A percentile compares a stretch with the other conserved stretches of the same genome.
Evolutionary conservation across 1,140 invertebrate species (phyloP).

Genomic region (Philotrypesis tridentata): DNA sequence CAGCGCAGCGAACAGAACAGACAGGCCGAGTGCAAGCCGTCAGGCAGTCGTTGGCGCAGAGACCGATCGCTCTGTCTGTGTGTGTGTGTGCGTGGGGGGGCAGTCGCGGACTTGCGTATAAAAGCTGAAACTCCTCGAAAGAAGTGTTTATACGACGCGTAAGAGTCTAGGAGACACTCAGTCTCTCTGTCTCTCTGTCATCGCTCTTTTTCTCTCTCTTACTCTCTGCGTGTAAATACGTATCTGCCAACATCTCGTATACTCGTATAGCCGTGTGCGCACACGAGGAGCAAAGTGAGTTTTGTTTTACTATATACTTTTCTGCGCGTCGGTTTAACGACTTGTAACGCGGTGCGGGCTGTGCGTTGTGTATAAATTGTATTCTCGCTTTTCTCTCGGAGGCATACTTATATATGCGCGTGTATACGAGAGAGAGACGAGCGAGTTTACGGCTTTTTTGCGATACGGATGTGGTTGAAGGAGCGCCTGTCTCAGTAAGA

Average conservation of each 20-base stretch:
- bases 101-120: slow-evolving; percentile 56
- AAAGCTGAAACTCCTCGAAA: slow-evolving; percentile 50
- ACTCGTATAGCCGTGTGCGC: too few species aligned
- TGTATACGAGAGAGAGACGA: too few species aligned
- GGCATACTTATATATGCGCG: too few species aligned
- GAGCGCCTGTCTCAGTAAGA: neutral
- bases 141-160: slow-evolving; percentile 56
- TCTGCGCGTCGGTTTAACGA: neutral
- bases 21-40: too few species aligned
- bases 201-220: neutral
- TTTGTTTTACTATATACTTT: slow-evolving; percentile 24
- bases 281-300: slow-evolving; percentile 50
- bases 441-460: neutral
- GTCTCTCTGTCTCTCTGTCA: neutral
- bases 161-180: slow-evolving; percentile 42
- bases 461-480: neutral
- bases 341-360: too few species aligned
- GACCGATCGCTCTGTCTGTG: too few species aligned
- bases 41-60: too few species aligned
- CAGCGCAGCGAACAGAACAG: too few species aligned
- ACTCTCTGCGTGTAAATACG: too few species aligned
- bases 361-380: neutral
- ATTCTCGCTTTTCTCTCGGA: neutral
- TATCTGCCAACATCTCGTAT: too few species aligned
- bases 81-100: slow-evolving; percentile 37